Evolutionary conservation across 2,113 vertebrate species (phyloP), one percentile per base, ranked within the genome.

Genomic region (Lanius ludovicianus): DNA sequence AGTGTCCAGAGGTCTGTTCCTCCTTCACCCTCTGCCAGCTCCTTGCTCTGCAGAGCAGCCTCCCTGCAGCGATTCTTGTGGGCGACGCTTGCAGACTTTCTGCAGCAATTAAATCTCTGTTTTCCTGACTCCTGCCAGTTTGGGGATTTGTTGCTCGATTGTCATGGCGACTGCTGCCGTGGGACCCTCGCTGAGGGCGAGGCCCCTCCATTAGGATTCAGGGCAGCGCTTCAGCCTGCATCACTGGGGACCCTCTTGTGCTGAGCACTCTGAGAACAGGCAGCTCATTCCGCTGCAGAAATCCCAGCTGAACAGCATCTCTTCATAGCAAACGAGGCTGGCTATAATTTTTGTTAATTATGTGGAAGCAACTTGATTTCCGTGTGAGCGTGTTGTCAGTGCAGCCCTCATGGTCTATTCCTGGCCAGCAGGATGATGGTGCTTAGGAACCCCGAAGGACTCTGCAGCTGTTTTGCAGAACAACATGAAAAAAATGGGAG

Each of bases 331-430:
- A 81, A 82, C 0, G 10, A 95, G 56, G 13, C 18, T 56, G n/a
- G 6, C 30, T 89, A 56, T 89, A 41, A 74, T 90, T 78, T 85
- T 49, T 75, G 37, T 70, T 59, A 74, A 81, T 82, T 49, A 52
- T 1, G 2, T 46, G 77, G 49, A 81, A 78, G 59, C 47, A n/a
- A 57, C 9, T 84, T 22, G 47, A 60, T 89, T 89, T 74, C 56
- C 35, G 64, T 2, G 0, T 0, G 3, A 64, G 37, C 3, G 0
- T 12, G 41, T 25, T 49, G 46, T 31, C 39, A 30, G 5, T 0
- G 1, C 57, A 46, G 67, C 28, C 50, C 30, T 67, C 30, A 0
- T 3, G 1, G 39, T 25, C 37, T 37, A 0, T 50, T 73, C 50
- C 53, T 7, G 16, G 50, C 25, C 22, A 30, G 56, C 1, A 70